Percentiles rank a stretch among this genome's conserved stretches.
Evolutionary conservation across 2,888 invertebrate genomes (phyloP).

Genomic region (Amitus sp.): DNA sequence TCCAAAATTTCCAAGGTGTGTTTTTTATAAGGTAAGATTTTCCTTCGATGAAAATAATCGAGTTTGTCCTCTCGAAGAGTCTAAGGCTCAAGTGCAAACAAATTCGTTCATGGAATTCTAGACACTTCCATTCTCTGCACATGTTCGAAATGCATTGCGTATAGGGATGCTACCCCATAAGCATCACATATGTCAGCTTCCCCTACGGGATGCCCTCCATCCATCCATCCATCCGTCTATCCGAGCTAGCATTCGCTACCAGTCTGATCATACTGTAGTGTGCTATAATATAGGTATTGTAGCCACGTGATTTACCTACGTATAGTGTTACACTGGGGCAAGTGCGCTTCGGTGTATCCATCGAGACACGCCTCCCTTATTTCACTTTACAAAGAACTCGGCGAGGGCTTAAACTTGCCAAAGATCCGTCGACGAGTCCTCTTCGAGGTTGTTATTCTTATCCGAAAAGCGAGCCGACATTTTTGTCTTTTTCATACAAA

Average conservation of each 20-base stretch:
- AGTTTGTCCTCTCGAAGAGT: constrained; percentile 41
- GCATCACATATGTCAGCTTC: constrained; percentile 59
- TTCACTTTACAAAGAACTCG: constrained; percentile 42
- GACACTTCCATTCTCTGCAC: constrained; percentile 52
- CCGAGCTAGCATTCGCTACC: constrained; percentile 33
- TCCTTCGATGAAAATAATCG: constrained; percentile 41
- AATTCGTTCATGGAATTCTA: constrained; percentile 53
- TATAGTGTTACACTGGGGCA: constrained; percentile 49
- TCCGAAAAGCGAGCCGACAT: too few species aligned
- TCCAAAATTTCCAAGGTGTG: too few species aligned
- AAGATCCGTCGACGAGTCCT: constrained; percentile 2
- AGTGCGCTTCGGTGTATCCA: constrained; percentile 49
- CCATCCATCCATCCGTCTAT: constrained; percentile 33
- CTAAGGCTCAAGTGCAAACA: constrained; percentile 52
- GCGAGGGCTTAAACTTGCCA: background rate
- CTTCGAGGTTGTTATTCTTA: too few species aligned
- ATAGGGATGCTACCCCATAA: constrained; percentile 48
- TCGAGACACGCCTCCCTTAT: constrained; percentile 46
- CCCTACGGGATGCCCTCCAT: constrained; percentile 38
- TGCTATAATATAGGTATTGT: constrained; percentile 25
- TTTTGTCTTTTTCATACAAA: too few species aligned
- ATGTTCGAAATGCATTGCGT: constrained; percentile 50
- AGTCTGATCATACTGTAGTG: constrained; percentile 19
- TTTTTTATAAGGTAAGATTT: too few species aligned
- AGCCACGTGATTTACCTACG: constrained; percentile 43